Conservation (phyloP, 2,797 vertebrate genomes). For the Sebastes nivosus region DNA sequence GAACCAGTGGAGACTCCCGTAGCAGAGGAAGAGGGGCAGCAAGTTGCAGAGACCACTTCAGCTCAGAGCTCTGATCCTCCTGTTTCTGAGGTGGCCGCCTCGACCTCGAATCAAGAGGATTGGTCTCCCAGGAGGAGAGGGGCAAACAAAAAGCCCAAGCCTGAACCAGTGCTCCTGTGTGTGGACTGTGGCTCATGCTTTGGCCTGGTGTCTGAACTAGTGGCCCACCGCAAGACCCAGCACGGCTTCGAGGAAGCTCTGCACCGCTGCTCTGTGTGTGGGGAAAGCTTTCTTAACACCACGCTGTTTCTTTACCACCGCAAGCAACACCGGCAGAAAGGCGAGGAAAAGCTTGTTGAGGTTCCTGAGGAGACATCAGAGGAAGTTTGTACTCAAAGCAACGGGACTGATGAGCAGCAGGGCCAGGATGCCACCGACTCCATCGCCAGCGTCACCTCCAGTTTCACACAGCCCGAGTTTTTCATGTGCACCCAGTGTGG, state of each 20-base stretch:
- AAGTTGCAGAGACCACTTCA: conserved; percentile 18
- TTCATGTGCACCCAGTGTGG: conserved; percentile 90
- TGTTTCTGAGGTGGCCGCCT: conserved; percentile 26
- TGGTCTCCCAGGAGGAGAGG: conserved; percentile 70
- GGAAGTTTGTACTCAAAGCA: conserved; percentile 16
- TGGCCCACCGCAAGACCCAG: conserved; percentile 87
- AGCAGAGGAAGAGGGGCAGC: conserved; percentile 9
- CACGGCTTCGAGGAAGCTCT: conserved; percentile 89
- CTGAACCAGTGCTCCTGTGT: conserved; percentile 85
- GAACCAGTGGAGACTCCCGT: conserved; percentile 5
- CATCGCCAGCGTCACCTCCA: neutral
- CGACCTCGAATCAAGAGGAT: conserved; percentile 55
- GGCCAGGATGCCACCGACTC: neutral
- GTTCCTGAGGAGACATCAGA: conserved; percentile 10
- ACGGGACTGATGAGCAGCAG: conserved; percentile 26
- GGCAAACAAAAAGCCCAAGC: conserved; percentile 78
- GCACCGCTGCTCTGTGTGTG: conserved; percentile 89
- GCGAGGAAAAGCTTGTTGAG: conserved; percentile 57
- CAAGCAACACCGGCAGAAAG: conserved; percentile 85
- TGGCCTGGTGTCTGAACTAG: conserved; percentile 87
- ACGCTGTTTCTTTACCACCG: conserved; percentile 97
- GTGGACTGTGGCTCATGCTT: conserved; percentile 92
- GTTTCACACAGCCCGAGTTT: conserved; percentile 67
- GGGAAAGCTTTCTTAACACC: conserved; percentile 92
- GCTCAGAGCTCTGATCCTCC: conserved; percentile 33